A percentile compares a stretch with the other conserved stretches of the same genome.
phyloP scores from a whole-genome alignment of 2,113 vertebrate species.

The Trinectes maculatus region DNA sequence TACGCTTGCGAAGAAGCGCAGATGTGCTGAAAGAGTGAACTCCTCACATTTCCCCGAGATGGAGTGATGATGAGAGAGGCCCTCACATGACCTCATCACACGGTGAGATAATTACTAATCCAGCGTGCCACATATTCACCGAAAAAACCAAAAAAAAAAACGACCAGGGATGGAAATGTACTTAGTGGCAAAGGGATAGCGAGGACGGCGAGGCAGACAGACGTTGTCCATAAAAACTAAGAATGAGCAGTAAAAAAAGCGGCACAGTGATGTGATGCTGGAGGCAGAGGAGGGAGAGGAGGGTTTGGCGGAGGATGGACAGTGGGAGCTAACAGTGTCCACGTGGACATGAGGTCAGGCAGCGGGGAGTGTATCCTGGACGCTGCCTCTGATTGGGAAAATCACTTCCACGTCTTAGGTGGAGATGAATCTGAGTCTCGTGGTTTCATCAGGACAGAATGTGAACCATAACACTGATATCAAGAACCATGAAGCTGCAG shows the following conservation, averaged over 20 bases:
- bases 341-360: constrained; percentile 60
- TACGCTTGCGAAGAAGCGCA: constrained; percentile 17
- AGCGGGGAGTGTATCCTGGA: constrained; percentile 13
- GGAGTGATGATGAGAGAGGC: constrained; percentile 41
- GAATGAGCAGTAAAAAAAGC: constrained; percentile 70
- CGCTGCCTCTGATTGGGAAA: no score
- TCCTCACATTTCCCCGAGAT: constrained; percentile 31
- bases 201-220: constrained; percentile 60
- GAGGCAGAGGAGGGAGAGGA: constrained; percentile 38
- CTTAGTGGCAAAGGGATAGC: constrained; percentile 66
- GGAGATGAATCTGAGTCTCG: no score
- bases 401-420: no score
- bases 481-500: no score
- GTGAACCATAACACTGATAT: no score
- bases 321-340: constrained; percentile 33
- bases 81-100: constrained; percentile 60
- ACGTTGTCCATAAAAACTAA: constrained; percentile 62
- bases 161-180: constrained; percentile 68
- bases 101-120: constrained; percentile 66
- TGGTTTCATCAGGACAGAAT: no score
- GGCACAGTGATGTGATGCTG: constrained; percentile 54
- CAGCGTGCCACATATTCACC: constrained; percentile 51
- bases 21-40: constrained; percentile 29
- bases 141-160: constrained; percentile 26
- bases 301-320: constrained; percentile 43